Percentiles rank a stretch among this genome's conserved stretches.
Evolutionary conservation across 2,113 vertebrate species (phyloP).

Genomic region (Rhynchomys soricoides): DNA sequence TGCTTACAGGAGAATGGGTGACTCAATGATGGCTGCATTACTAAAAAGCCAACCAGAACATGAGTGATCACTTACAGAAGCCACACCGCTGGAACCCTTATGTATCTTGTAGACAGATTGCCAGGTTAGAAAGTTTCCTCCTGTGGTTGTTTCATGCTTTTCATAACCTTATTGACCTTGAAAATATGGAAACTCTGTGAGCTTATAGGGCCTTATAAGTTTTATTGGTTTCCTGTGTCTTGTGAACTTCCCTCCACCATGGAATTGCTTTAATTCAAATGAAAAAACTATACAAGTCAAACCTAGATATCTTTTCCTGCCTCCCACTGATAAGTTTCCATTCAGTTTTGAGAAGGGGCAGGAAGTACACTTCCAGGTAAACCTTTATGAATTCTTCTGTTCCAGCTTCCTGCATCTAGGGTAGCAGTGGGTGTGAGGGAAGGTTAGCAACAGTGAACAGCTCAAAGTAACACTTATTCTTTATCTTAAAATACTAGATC

Average conservation of each 20-base stretch:
- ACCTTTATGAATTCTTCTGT: neutral
- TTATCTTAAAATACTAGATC: neutral
- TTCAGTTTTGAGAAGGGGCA: neutral
- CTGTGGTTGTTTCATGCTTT: neutral
- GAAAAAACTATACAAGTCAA: neutral
- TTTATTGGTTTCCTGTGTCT: neutral
- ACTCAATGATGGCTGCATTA: neutral
- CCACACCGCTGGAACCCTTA: neutral
- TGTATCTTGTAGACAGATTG: accelerated
- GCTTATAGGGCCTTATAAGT: neutral
- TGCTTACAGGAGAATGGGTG: neutral
- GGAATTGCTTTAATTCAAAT: neutral
- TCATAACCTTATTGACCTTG: neutral
- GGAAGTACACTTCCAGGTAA: neutral
- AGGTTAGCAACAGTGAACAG: neutral
- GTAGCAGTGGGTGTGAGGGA: neutral
- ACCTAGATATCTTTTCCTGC: neutral
- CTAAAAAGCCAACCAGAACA: neutral
- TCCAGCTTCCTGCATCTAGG: neutral
- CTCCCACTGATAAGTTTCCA: neutral
- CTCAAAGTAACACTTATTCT: neutral
- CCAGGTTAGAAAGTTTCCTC: neutral
- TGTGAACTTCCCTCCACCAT: neutral
- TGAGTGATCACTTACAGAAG: neutral
- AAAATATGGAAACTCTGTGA: neutral